Evolutionary conservation across 30 jellyfish, hydroid and myxozoan species (phyloP).

Genomic region (Nemopilema nomurai): DNA sequence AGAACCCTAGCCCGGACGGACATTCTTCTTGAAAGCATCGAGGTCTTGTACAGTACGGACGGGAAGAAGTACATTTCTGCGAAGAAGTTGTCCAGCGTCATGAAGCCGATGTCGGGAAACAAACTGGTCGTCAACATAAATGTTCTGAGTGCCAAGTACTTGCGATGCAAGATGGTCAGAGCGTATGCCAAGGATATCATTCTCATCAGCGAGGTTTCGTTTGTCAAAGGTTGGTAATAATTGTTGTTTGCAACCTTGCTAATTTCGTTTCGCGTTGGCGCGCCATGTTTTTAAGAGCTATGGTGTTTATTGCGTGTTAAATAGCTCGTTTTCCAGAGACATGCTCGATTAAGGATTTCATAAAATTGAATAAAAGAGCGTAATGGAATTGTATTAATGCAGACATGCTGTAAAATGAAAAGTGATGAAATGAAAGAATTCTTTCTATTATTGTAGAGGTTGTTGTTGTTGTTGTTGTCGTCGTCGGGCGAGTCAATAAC

Average conservation of each 20-base stretch:
- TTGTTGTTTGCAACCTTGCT: not conserved
- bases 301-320: no score
- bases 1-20: slow-evolving; percentile 30
- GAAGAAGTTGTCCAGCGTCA: slow-evolving; percentile 2
- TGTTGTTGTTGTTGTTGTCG: no score
- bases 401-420: no score
- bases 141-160: slow-evolving; percentile 25
- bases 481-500: no score
- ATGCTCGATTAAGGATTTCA: no score
- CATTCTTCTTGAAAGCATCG: slow-evolving; percentile 18
- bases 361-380: no score
- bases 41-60: slow-evolving; percentile 41
- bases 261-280: no score
- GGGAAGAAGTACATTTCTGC: slow-evolving; percentile 22
- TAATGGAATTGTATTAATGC: no score
- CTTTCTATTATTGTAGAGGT: no score
- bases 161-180: slow-evolving; percentile 16
- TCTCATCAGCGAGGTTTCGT: slow-evolving; percentile 66
- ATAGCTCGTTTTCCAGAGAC: no score
- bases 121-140: slow-evolving; percentile 9
- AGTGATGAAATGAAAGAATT: no score
- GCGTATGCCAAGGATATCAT: not conserved
- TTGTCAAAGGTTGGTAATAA: slow-evolving; percentile 34
- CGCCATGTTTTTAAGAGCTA: no score
- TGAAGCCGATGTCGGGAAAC: not conserved